phyloP scores from a whole-genome alignment of 1,140 invertebrate genomes.

The Chironomus tepperi region DNA sequence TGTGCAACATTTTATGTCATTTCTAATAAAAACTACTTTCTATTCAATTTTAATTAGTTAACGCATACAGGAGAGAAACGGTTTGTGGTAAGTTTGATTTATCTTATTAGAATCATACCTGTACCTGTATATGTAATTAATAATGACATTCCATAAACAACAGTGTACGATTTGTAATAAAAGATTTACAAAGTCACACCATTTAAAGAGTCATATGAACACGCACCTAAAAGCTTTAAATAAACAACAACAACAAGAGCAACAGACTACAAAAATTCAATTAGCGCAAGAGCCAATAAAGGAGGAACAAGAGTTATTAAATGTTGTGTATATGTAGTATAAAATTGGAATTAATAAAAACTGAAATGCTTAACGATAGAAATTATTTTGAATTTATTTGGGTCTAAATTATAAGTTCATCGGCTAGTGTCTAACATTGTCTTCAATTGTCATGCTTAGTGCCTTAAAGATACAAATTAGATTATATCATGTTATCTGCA shows the following conservation, averaged over 20 bases:
- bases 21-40: neutral
- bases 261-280: neutral
- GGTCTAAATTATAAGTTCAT: no score
- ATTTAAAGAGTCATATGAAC: constrained; percentile 35
- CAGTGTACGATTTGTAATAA: constrained; percentile 34
- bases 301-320: neutral
- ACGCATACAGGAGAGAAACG: constrained; percentile 57
- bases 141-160: no score
- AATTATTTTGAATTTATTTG: no score
- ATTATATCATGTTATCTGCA: no score
- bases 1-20: neutral
- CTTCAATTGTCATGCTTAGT: no score
- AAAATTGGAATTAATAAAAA: neutral
- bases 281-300: neutral
- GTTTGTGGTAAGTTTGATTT: constrained; percentile 34
- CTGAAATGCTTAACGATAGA: no score
- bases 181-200: constrained; percentile 35
- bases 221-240: constrained; percentile 36
- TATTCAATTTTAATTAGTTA: constrained; percentile 30
- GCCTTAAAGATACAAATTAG: no score
- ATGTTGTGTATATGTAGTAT: neutral
- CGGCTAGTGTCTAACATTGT: no score
- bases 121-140: no score
- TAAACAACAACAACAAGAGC: constrained; percentile 6
- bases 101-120: no score